Evolutionary conservation across 2,888 invertebrate genomes (phyloP).

Genomic region (Scrobipalpa costella): DNA sequence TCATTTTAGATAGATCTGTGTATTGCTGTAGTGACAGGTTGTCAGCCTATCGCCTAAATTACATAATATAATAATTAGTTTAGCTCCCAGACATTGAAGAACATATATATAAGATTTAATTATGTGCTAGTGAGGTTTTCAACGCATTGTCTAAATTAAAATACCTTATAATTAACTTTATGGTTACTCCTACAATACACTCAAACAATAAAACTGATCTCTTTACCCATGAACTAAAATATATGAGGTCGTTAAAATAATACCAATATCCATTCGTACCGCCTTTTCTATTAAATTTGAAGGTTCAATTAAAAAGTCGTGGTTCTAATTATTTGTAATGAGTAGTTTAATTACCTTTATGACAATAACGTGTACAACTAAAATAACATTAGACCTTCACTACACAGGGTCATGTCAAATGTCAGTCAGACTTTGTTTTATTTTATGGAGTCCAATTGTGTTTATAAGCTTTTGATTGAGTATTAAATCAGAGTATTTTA

Average conservation of each 20-base stretch:
- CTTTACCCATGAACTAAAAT: constrained; percentile 33
- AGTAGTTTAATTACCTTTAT: constrained; percentile 23
- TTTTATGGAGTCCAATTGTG: constrained; percentile 15
- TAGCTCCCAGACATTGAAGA: too few relatives aligned
- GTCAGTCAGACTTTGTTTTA: constrained; percentile 41
- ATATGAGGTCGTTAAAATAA: constrained; percentile 34
- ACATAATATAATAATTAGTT: too few relatives aligned
- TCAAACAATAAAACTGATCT: background rate
- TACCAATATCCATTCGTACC: constrained; percentile 36
- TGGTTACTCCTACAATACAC: background rate
- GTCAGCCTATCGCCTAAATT: too few relatives aligned
- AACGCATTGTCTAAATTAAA: background rate
- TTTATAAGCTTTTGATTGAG: background rate
- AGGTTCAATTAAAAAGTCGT: constrained; percentile 39
- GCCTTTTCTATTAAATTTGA: constrained; percentile 42
- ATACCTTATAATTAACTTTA: background rate
- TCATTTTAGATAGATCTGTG: too few relatives aligned
- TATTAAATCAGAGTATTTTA: too few relatives aligned
- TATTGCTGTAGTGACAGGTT: too few relatives aligned
- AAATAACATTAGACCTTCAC: constrained; percentile 39
- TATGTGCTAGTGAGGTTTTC: too few relatives aligned
- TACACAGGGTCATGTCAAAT: constrained; percentile 56
- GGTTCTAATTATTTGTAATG: constrained; percentile 40
- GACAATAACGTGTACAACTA: constrained; percentile 29
- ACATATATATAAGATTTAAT: too few relatives aligned